Base-by-base conservation (phyloP, 2,797 vertebrate species). In the Falco naumanni region DNA sequence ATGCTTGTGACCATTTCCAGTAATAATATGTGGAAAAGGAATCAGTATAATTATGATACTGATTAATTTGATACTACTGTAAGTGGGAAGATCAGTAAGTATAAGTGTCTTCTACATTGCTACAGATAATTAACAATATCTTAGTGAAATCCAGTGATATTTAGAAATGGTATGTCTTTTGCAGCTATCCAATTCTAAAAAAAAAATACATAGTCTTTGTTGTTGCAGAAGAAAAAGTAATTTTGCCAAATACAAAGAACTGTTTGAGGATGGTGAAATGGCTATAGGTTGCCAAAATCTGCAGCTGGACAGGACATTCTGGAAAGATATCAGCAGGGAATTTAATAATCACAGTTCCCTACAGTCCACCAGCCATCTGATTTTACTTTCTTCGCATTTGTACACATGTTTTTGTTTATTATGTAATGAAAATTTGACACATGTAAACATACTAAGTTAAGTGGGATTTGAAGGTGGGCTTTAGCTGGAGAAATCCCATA, bases 321-420 rank as follows among this genome's bases (percentile, higher is more conserved):
- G 59, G 93, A 97, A 93, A 97, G 59, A 78, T 50, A 74, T 95
- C 86, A 90, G 16, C 22, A 31, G 71, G 84, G 45, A 78, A 96
- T 72, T 74, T 84, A 83, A 86, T 51, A 96, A 96, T 90, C 93
- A 87, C 56, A 85, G 89, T 43, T 84, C 41, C 60, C 57, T 88
- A 78, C 54, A 90, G 64, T 64, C 37, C 43, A 82, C 17, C 64
- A 93, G 72, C 68, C 71, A 83, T 87, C 53, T 96, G 70, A 93
- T 72, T 97, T 96, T 71, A 83, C 37, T 96, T 96, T 97, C 83
- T 93, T 94, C 28, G 6, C 68, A 79, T 95, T 80, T 54, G 92
- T 95, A 61, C 71, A 94, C 29, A 66, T 89, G 81, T 88, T 97
- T 95, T 97, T 97, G 87, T 84, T 96, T 94, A 92, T 96, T 95